phyloP scores from a whole-genome alignment of 1,140 invertebrate species.

The Zaprionus tsacasi region DNA sequence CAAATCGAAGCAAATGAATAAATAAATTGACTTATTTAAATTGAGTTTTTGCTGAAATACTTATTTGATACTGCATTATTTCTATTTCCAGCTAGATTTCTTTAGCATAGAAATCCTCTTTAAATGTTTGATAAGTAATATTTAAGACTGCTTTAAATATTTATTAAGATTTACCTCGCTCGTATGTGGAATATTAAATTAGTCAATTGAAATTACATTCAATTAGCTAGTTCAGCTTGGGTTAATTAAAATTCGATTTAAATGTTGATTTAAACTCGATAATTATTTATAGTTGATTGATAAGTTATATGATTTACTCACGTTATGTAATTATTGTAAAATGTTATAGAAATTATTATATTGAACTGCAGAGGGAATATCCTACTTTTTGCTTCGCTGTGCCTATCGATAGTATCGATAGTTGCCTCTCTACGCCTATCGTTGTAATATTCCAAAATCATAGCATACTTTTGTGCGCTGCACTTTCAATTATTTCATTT shows the following conservation, averaged over 20 bases:
- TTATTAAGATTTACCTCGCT: not conserved
- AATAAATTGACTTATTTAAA: constrained; percentile 27
- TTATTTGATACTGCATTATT: constrained; percentile 22
- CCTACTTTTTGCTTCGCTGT: too few relatives aligned
- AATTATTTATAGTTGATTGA: not conserved
- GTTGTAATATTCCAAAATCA: too few relatives aligned
- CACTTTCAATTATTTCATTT: too few relatives aligned
- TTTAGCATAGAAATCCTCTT: not conserved
- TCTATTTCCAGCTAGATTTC: not conserved
- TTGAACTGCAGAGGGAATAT: not conserved
- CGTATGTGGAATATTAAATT: not conserved
- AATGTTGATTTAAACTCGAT: not conserved
- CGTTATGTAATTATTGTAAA: not conserved
- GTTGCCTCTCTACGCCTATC: too few relatives aligned
- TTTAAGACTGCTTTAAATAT: constrained; percentile 16
- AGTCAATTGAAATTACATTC: not conserved
- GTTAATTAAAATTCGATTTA: not conserved
- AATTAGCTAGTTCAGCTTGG: not conserved
- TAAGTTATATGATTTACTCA: not conserved
- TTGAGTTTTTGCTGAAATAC: constrained; percentile 8
- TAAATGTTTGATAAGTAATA: constrained; percentile 3
- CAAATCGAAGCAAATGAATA: constrained; percentile 27
- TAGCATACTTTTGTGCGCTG: too few relatives aligned
- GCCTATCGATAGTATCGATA: too few relatives aligned
- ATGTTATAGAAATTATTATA: not conserved